phyloP scores from a whole-genome alignment of 2,797 vertebrate genomes.

The Atherinosoma microstoma region DNA sequence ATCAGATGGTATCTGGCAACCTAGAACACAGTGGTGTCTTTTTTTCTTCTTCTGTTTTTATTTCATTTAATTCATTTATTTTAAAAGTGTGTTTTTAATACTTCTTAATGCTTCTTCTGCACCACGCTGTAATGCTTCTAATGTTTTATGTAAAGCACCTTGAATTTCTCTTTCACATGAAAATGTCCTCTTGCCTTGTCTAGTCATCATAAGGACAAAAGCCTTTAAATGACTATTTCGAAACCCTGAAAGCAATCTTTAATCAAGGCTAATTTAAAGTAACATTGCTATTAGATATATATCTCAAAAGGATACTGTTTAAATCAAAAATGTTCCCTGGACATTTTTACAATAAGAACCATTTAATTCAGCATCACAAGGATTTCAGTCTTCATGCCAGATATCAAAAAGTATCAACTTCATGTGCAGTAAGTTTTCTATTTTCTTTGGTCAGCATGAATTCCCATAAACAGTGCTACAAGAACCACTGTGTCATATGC shows the following conservation, averaged over 20 bases:
- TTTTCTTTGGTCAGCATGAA: conserved; percentile 66
- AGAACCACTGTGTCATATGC: conserved; percentile 49
- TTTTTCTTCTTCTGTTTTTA: too few relatives aligned
- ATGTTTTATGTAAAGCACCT: too few relatives aligned
- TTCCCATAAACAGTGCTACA: conserved; percentile 38
- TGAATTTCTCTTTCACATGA: too few relatives aligned
- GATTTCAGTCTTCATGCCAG: conserved; percentile 16
- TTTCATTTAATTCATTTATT: too few relatives aligned
- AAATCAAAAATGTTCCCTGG: neutral
- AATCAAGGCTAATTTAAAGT: conserved; percentile 14
- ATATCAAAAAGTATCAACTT: conserved; percentile 40
- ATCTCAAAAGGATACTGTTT: conserved; percentile 7
- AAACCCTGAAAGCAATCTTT: conserved; percentile 12
- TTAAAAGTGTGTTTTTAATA: too few relatives aligned
- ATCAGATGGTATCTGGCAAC: neutral
- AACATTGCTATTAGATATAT: conserved; percentile 12
- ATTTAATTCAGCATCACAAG: conserved; percentile 11
- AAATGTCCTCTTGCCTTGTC: too few relatives aligned
- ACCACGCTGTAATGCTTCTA: too few relatives aligned
- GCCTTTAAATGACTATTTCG: conserved; percentile 5
- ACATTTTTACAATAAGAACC: neutral
- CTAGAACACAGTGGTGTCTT: too few relatives aligned
- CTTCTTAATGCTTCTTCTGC: too few relatives aligned
- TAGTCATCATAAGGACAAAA: conserved; percentile 1
- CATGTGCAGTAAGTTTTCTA: conserved; percentile 47